Evolutionary conservation across 2,113 vertebrate species (phyloP).

Genomic region (Oncorhynchus tshawytscha): DNA sequence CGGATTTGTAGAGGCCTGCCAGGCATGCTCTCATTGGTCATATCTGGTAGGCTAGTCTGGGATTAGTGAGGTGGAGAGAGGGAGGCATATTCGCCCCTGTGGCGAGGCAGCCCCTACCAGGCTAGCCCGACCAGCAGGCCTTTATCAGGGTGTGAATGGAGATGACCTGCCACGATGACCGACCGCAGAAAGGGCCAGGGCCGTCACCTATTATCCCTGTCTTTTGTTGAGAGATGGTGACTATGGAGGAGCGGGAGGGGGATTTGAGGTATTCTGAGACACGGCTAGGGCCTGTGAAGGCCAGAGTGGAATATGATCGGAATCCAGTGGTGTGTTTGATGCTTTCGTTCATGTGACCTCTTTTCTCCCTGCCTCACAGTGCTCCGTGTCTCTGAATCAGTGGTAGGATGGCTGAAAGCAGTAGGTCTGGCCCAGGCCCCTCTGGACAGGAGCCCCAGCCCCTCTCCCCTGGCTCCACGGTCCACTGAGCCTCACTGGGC

Average conservation of each 20-base stretch:
- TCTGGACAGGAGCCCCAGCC: conserved; percentile 6
- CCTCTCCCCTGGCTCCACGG: not conserved
- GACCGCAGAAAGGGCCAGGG: conserved; percentile 52
- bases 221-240: conserved; percentile 80
- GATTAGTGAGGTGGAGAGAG: conserved; percentile 76
- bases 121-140: conserved; percentile 49
- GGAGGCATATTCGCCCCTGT: conserved; percentile 65
- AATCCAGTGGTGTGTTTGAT: conserved; percentile 75
- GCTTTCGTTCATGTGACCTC: conserved; percentile 74
- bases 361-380: conserved; percentile 29
- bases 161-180: conserved; percentile 70
- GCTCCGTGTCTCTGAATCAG: conserved; percentile 13
- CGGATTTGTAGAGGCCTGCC: conserved; percentile 62
- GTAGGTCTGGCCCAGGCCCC: not conserved
- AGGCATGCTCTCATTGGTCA: conserved; percentile 72
- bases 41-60: conserved; percentile 67
- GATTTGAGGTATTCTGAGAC: conserved; percentile 58
- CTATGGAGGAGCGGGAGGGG: conserved; percentile 36
- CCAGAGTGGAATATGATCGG: conserved; percentile 71
- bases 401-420: not conserved
- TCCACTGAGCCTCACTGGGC: conserved; percentile 44
- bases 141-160: conserved; percentile 80
- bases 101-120: conserved; percentile 66
- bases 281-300: conserved; percentile 48
- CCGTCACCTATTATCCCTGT: conserved; percentile 75